Evolutionary conservation across 2,888 invertebrate species (phyloP), one percentile per base, ranked within the genome.

Genomic region (Scaptomyza cyrtandrae): DNA sequence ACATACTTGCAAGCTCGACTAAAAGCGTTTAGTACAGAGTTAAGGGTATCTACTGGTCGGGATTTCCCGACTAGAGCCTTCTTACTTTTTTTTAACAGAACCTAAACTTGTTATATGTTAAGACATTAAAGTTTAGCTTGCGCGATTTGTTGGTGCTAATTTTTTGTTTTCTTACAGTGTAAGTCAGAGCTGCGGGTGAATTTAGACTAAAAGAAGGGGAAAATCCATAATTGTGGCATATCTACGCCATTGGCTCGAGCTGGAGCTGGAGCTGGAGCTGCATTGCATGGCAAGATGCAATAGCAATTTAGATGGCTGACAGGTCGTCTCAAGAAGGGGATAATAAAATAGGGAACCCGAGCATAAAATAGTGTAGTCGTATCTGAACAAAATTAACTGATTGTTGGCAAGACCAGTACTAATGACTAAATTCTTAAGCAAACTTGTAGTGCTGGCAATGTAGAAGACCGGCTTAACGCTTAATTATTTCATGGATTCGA

Each of bases 281-380:
- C 49, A 55, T 80, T 81, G 89, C 89, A 85, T 85, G 89, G 88
- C 88, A 83, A 86, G 75, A 69, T 76, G 71, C 74, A 83, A 86
- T 85, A 65, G 88, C 52, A 77, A 71, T 72, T 71, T 74, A 62
- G 61, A 41, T 67, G 68, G 50, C 53, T 70, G 72, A 63, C 72
- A 71, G 9, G 14, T 3, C 1, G 14, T 0, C 13, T 9, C 24
- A 39, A 39, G n/a, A 19, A 35, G 52, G 46, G 49, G 31, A 29
- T 44, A 37, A 43, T 1, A 1, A 29, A 33, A 3, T 33, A 10
- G 29, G 72, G 45, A 37, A 52, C 29, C 59, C 63, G 66, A 86
- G 84, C 88, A 88, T 89, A 75, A 83, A 89, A 77, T 86, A 76
- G 80, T 72, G 75, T 78, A 14, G 14, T 39, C 14, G 1, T 14